A percentile compares a stretch with the other conserved stretches of the same genome.
Conservation (phyloP, 2,113 vertebrate genomes). For the Conger conger region DNA sequence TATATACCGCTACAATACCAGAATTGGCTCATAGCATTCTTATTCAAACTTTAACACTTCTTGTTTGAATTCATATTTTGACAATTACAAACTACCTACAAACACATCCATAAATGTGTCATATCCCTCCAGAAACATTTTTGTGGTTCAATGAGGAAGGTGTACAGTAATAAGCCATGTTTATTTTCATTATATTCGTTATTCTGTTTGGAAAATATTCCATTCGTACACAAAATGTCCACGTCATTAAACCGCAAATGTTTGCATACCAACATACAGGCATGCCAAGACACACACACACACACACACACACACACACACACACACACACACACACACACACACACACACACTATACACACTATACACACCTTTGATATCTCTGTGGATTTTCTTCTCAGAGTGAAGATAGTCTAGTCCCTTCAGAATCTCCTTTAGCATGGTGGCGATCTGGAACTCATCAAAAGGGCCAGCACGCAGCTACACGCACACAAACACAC, state of each 20-base stretch:
- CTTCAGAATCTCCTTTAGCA: conserved; percentile 88
- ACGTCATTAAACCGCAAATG: background rate
- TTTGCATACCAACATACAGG: conserved; percentile 20
- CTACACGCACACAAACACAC: conserved; percentile 51
- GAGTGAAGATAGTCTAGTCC: conserved; percentile 88
- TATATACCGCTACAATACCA: no score
- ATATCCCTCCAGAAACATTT: no score
- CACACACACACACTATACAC: background rate
- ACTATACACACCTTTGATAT: conserved; percentile 81
- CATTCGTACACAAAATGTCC: background rate
- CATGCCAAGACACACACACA: background rate
- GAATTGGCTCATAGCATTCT: no score
- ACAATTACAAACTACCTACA: no score
- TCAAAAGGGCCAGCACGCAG: conserved; percentile 84
- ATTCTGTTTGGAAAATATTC: no score
- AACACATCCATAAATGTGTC: no score
- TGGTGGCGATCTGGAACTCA: conserved; percentile 87
- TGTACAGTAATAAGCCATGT: no score
- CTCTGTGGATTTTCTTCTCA: conserved; percentile 89
- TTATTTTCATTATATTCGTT: no score
- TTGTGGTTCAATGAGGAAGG: no score
- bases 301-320: background rate
- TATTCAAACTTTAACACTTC: no score
- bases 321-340: background rate
- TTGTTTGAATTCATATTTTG: no score